Base-by-base conservation (phyloP, 2,113 vertebrate genomes). In the Myotis lucifugus region DNA sequence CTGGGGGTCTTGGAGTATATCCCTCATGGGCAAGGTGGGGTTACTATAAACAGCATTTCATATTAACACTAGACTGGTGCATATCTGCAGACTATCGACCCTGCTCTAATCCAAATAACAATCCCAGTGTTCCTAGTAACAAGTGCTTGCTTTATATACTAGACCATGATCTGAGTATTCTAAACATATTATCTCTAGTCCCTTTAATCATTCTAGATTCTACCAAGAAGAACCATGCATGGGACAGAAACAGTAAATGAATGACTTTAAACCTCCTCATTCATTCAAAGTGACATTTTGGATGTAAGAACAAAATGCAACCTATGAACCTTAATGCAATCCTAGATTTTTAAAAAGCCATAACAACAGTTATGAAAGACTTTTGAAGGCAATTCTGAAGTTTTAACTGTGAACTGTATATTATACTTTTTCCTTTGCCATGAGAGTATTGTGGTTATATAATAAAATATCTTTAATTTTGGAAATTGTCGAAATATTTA, bases 401-500 rank as follows among this genome's bases (percentile, higher is more conserved):
- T 90, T 92, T 90, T 76, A 73, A 95, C 56, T 79, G 61, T n/a
- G 23, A 34, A 69, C 25, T 29, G 2, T 37, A 50, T 74, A 19
- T 76, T 61, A 27, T 87, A 74, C 25, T 87, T 76, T 90, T 94
- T 61, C 15, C 61, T 40, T 70, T 61, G 15, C 77, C 18, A 46
- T 46, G 18, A 83, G 40, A 86, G 10, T 61, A 50, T 46, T 93
- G 15, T 78, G 34, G 21, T 48, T 42, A 91, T 9, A 32, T 40
- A 61, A 50, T 23, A 88, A 94, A 92, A 40, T n/a, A 2, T n/a
- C 23, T 64, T 69, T 88, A n/a, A n/a, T 79, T 89, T 67, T 76
- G 74, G 56, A 90, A 95, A 89, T 50, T 69, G 15, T 88, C 72
- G 27, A 67, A 91, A 76, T 92, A 90, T 81, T 90, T 90, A 74